Conservation (phyloP, 2,888 invertebrate species). For the Coelogynopora nodosa region DNA sequence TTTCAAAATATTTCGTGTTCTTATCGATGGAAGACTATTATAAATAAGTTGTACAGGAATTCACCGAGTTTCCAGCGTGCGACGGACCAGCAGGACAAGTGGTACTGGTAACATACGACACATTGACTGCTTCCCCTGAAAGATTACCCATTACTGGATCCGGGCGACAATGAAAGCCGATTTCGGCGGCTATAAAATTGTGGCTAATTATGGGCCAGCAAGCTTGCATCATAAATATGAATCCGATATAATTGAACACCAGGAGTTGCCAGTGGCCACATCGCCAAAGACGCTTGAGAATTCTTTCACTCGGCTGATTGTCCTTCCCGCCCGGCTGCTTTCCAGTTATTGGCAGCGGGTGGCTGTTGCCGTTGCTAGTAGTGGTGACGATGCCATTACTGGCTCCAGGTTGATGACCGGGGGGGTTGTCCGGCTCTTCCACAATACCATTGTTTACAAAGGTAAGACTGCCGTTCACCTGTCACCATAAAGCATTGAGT, state of each 20-base stretch:
- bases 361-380: too few species aligned
- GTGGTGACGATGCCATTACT: not conserved
- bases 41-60: too few species aligned
- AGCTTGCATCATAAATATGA: not conserved
- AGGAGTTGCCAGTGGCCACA: conserved; percentile 27
- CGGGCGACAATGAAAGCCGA: not conserved
- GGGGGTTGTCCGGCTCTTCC: not conserved
- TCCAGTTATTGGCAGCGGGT: not conserved
- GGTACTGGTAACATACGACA: not conserved
- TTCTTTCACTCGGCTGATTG: not conserved
- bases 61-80: not conserved
- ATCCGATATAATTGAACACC: not conserved
- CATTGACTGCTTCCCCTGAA: not conserved
- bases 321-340: not conserved
- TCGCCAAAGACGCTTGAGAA: conserved; percentile 6
- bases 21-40: too few species aligned
- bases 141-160: not conserved
- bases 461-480: not conserved
- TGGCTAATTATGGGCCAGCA: conserved; percentile 2
- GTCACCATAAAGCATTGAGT: too few species aligned
- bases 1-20: too few species aligned
- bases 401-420: not conserved
- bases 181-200: not conserved
- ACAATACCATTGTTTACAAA: not conserved
- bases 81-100: not conserved